Base-by-base conservation (phyloP, 2,888 invertebrate genomes). In the Tachina grossa region DNA sequence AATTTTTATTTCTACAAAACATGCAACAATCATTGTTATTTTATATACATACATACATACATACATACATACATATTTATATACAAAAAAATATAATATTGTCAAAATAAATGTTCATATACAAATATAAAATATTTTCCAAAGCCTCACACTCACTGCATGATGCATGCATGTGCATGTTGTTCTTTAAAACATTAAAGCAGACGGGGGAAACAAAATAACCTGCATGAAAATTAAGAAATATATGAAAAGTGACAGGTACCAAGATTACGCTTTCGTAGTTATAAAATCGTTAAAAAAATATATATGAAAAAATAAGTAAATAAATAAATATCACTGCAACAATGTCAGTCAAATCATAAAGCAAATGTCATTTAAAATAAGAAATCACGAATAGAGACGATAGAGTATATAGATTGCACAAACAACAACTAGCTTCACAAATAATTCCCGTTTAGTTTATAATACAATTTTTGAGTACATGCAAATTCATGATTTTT, bases 191-290 rank as follows among this genome's bases (percentile, higher is more conserved):
- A 59, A 59, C 63, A 31, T 31, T 31, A 9, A 2, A 39, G 43
- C 6, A 43, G n/a, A 16, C 39, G 49, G 39, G 49, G 16, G 2
- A 41, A 31, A n/a, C 1, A 22, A 51, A 57, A 39, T 6, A 55
- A 9, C 14, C 45, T 9, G 79, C 66, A 74, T 51, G 66, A 59
- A 81, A 81, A 81, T 74, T 74, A 68, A 81, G 74, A 74, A 74
- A 81, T 68, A 68, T 74, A 83, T 84, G 76, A 80, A 84, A 80
- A 80, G 84, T 80, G 84, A 80, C 84, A 84, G 84, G 84, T 59
- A 84, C 84, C 76, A 69, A 80, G 80, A 84, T 84, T 84, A 80
- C 80, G 80, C 59, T 84, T 84, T 66, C 65, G 71, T 51, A 80
- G 49, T 66, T 66, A 80, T n/a, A 51, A 68, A 74, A 59, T 51